Base-by-base conservation (phyloP, 2,113 vertebrate species). In the Cathartes aura region DNA sequence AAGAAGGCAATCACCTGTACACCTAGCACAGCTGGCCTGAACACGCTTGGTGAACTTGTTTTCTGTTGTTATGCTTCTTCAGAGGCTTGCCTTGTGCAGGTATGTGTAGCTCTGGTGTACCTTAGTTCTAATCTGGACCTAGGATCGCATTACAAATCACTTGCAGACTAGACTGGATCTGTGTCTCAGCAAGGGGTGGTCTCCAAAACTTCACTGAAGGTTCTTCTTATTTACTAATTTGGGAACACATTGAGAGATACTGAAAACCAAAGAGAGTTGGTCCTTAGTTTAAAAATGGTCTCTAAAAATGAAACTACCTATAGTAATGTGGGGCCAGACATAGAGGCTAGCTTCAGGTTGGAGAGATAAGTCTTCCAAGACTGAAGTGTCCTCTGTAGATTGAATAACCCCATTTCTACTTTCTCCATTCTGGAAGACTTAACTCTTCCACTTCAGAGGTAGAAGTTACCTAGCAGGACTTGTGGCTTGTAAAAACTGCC, bases 101-200 rank as follows among this genome's bases (percentile, higher is more conserved):
- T 47, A 6, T 75, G 11, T 24, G 20, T 67, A 75, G 40, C n/a
- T 89, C 22, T 83, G 29, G 12, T 36, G 10, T 70, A 10, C n/a
- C 24, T 70, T 34, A 26, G 22, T 53, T 71, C 32, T 34, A 18
- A 26, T 11, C 18, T 36, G 36, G 34, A 82, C 9, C 6, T 24
- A 26, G 52, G 29, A n/a, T 67, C 4, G 1, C 1, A 0, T 10
- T 40, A 55, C 26, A 56, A 9, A 52, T 82, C 19, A 15, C 5
- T 58, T 42, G 36, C 32, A 45, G 27, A 53, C 60, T 82, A 47
- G 60, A 42, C 34, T 73, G 17, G 36, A 53, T 89, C 45, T 75
- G 1, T 67, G 6, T 45, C 48, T 93, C 36, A 60, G 58, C 36
- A 32, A 52, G 48, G 32, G 2, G 1, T 64, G 24, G 7, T 43